Evolutionary conservation across 2,888 invertebrate genomes (phyloP).

Genomic region (Mylabris sibirica): DNA sequence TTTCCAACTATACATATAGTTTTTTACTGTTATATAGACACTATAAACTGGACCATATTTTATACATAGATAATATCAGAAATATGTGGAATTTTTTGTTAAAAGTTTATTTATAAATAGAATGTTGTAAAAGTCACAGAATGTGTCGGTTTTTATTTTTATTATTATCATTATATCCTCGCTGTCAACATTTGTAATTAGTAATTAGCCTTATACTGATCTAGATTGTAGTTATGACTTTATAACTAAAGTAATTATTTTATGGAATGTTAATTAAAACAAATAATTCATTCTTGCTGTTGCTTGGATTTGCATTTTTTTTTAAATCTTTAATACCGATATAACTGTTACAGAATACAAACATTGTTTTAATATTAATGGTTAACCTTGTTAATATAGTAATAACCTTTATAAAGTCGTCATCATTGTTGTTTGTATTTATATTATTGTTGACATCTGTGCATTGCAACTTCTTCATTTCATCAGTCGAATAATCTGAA

Average conservation of each 20-base stretch:
- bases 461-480: neutral
- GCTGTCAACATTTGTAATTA: neutral
- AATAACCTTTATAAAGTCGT: neutral
- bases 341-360: slow-evolving; percentile 14
- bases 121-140: neutral
- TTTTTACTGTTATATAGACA: neutral
- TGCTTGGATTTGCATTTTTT: neutral
- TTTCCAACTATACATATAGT: neutral
- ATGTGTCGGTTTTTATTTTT: neutral
- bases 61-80: neutral
- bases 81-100: neutral
- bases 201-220: neutral
- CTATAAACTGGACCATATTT: neutral
- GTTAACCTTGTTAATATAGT: slow-evolving; percentile 26
- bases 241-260: neutral
- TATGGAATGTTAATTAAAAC: slow-evolving; percentile 9
- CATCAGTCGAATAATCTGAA: neutral
- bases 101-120: neutral
- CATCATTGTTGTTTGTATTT: neutral
- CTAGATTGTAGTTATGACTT: neutral
- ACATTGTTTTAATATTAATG: slow-evolving; percentile 34
- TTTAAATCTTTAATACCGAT: neutral
- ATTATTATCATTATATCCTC: neutral
- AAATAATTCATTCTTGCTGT: neutral
- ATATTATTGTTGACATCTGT: neutral